Conservation (phyloP, 2,797 vertebrate species). For the Mallotus villosus region DNA sequence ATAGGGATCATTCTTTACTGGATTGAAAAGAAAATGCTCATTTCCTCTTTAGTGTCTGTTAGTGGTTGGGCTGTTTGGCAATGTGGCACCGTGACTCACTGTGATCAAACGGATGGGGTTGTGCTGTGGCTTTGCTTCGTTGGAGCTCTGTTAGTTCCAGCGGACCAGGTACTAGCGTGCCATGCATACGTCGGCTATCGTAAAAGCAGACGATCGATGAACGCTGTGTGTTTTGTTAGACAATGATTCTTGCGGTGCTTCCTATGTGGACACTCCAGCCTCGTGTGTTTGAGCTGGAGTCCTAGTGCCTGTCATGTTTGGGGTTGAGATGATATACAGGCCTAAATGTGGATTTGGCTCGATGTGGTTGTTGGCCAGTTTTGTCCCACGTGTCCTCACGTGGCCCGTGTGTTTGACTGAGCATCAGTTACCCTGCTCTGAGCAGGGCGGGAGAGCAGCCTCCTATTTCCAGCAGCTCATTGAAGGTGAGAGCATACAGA, state of each 20-base stretch:
- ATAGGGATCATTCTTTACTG: too few species aligned
- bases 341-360: background rate
- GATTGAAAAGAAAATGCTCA: too few species aligned
- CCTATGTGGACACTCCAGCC: too few species aligned
- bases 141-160: background rate
- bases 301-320: too few species aligned
- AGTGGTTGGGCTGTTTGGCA: background rate
- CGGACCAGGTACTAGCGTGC: background rate
- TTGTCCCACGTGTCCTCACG: constrained; percentile 40
- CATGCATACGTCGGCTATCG: background rate
- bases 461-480: constrained; percentile 40
- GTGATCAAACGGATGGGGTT: background rate
- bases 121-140: background rate
- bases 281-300: too few species aligned
- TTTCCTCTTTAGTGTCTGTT: too few species aligned
- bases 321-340: too few species aligned
- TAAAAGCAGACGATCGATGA: background rate
- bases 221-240: background rate
- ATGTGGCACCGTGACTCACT: background rate
- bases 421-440: constrained; percentile 40
- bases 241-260: too few species aligned
- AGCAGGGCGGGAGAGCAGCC: constrained; percentile 15
- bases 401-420: constrained; percentile 62
- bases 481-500: background rate
- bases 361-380: constrained; percentile 49